Percentiles rank a stretch among this genome's conserved stretches.
These are phyloP conservation scores for Bettongia penicillata DNA, from an alignment of 2,113 vertebrate species.

Conservation along the genomic window DNA sequence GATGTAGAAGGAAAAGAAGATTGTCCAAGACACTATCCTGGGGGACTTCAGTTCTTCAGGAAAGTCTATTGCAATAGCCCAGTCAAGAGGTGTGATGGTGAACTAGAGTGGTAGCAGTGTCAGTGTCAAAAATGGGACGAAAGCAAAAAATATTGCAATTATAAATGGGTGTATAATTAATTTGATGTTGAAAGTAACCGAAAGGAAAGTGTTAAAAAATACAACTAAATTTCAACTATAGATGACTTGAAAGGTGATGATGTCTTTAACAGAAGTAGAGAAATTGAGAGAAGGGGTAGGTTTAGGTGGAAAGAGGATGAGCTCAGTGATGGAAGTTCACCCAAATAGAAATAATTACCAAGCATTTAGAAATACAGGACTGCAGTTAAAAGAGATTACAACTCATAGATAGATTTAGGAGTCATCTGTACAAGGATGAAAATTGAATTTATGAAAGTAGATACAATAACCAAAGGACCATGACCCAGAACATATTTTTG, in stretches of 20 bases:
- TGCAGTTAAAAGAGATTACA: background rate
- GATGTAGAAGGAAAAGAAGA: too few relatives aligned
- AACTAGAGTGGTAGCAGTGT: too few relatives aligned
- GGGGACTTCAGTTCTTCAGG: too few relatives aligned
- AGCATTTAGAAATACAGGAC: background rate
- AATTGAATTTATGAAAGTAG: background rate
- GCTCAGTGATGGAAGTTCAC: background rate
- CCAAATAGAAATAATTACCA: background rate
- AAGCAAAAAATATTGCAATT: background rate
- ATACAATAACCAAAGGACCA: background rate
- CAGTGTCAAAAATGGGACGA: too few relatives aligned
- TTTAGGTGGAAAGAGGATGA: background rate
- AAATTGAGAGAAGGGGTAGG: background rate
- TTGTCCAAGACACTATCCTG: too few relatives aligned
- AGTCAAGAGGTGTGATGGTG: too few relatives aligned
- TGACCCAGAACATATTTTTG: background rate
- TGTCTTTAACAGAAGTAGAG: background rate
- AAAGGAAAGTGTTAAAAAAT: background rate
- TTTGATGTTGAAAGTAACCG: background rate
- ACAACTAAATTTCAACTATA: background rate
- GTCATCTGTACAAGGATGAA: background rate
- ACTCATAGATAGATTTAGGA: background rate
- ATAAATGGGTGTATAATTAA: background rate
- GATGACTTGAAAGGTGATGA: background rate
- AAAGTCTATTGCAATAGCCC: too few relatives aligned